Evolutionary conservation across 2,113 vertebrate genomes (phyloP).

Genomic region (Galemys pyrenaicus): DNA sequence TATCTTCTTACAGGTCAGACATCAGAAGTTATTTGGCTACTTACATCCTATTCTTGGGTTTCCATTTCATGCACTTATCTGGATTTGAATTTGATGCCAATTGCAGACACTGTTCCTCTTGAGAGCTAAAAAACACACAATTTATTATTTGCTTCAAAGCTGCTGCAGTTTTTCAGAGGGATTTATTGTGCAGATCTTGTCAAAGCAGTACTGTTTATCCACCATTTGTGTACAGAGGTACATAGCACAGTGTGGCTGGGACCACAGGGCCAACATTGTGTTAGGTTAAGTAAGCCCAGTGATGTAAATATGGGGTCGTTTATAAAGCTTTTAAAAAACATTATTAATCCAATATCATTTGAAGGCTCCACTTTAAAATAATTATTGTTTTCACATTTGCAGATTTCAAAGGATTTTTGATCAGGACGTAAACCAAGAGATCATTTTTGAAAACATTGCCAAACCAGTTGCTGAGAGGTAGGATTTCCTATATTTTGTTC

Average conservation of each 20-base stretch:
- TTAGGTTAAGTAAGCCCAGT: conserved; percentile 82
- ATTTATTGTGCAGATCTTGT: conserved; percentile 85
- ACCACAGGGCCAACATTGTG: conserved; percentile 85
- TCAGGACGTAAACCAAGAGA: conserved; percentile 93
- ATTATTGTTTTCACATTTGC: conserved; percentile 83
- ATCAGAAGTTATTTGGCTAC: conserved; percentile 64
- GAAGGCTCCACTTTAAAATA: conserved; percentile 72
- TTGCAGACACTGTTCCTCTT: conserved; percentile 83
- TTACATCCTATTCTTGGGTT: conserved; percentile 77
- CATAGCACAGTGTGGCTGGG: conserved; percentile 76
- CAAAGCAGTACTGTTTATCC: conserved; percentile 85
- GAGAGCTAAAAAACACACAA: conserved; percentile 77
- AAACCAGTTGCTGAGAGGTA: conserved; percentile 98
- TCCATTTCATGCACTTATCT: conserved; percentile 79
- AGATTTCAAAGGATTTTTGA: conserved; percentile 98
- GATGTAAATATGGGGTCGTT: conserved; percentile 82
- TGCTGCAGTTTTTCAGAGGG: conserved; percentile 83
- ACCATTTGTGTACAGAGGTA: conserved; percentile 80
- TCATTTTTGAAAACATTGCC: conserved; percentile 93
- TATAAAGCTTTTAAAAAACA: conserved; percentile 73
- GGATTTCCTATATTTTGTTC: conserved; percentile 72
- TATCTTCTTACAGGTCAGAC: neutral
- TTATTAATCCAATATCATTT: conserved; percentile 81
- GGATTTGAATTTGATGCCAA: conserved; percentile 78
- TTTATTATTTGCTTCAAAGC: conserved; percentile 79